Conservation (phyloP, 2,888 invertebrate genomes). For the Megalurothrips usitatus region DNA sequence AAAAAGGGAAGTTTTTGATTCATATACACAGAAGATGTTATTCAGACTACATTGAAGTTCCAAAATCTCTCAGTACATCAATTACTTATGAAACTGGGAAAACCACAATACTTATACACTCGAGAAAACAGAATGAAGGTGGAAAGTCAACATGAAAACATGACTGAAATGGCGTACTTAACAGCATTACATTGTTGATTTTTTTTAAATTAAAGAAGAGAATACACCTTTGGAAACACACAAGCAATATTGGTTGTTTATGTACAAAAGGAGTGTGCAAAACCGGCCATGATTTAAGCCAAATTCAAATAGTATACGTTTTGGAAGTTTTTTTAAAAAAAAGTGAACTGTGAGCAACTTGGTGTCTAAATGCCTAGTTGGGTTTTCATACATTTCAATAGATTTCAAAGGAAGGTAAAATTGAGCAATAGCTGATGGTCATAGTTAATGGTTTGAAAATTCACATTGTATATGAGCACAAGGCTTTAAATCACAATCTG, state of each 20-base stretch:
- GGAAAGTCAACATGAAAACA: too few species aligned
- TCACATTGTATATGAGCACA: neutral
- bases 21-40: too few species aligned
- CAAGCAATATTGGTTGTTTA: neutral
- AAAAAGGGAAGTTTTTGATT: too few species aligned
- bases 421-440: constrained; percentile 1
- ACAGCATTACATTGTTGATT: too few species aligned
- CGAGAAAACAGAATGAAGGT: too few species aligned
- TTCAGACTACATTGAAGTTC: too few species aligned
- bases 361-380: neutral
- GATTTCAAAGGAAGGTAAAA: neutral
- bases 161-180: too few species aligned
- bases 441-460: neutral
- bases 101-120: too few species aligned
- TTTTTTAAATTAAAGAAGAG: constrained; percentile 25
- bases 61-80: too few species aligned
- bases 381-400: neutral
- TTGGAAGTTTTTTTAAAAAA: neutral
- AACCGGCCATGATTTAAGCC: neutral
- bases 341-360: constrained; percentile 2
- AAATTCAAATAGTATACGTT: neutral
- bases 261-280: neutral
- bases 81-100: too few species aligned
- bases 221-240: neutral
- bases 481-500: neutral